Conservation (phyloP, 2,797 vertebrate genomes). For the Pygocentrus nattereri region DNA sequence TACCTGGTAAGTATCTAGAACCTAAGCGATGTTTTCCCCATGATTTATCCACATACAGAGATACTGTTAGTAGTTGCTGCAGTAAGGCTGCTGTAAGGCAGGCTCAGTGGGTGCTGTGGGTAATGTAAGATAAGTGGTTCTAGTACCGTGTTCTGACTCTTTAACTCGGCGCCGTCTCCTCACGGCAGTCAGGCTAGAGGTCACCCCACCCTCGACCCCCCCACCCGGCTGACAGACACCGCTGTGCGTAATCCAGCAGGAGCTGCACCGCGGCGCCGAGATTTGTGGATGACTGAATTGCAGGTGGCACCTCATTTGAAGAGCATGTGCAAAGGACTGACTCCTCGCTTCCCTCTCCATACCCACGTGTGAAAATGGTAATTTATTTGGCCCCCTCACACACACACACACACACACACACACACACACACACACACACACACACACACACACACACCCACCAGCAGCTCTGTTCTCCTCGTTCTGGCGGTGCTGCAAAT, state of each 20-base stretch:
- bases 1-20: too few relatives aligned
- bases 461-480: neutral
- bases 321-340: constrained; percentile 46
- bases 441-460: constrained; percentile 4
- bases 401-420: neutral
- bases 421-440: neutral
- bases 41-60: too few relatives aligned
- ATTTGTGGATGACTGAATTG: constrained; percentile 36
- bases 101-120: too few relatives aligned
- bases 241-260: neutral
- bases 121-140: neutral
- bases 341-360: constrained; percentile 31
- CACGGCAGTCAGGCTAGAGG: neutral
- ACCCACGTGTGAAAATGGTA: constrained; percentile 48
- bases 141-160: neutral
- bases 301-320: constrained; percentile 54
- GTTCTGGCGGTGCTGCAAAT: constrained; percentile 45
- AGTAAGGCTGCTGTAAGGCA: too few relatives aligned
- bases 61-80: too few relatives aligned
- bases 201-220: neutral
- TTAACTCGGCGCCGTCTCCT: neutral
- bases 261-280: constrained; percentile 23
- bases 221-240: neutral
- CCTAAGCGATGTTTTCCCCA: too few relatives aligned
- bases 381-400: constrained; percentile 47